These are phyloP conservation scores for Andricus curvator DNA, from an alignment of 2,888 invertebrate genomes.

Conservation along the genomic window DNA sequence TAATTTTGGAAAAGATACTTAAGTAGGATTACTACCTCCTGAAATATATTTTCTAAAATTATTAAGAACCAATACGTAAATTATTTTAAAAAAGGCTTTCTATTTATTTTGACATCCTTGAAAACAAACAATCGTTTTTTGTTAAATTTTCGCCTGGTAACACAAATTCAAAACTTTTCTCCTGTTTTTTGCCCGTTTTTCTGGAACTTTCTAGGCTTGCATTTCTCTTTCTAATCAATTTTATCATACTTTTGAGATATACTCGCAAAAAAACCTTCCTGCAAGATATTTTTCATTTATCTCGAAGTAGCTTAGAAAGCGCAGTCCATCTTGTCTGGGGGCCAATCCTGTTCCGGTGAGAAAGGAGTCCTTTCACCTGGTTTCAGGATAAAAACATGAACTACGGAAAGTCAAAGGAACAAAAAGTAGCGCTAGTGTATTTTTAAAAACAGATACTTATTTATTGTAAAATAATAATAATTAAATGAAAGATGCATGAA, in stretches of 20 bases:
- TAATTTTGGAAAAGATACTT: no score
- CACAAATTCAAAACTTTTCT: no score
- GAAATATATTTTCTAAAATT: no score
- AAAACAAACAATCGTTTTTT: no score
- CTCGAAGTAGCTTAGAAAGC: conserved; percentile 21
- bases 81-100: no score
- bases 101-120: no score
- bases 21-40: no score
- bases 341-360: conserved; percentile 30
- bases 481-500: no score
- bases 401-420: conserved; percentile 7
- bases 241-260: conserved; percentile 15
- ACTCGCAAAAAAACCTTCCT: not conserved
- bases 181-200: no score
- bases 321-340: conserved; percentile 33
- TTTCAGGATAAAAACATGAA: conserved; percentile 33
- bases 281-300: conserved; percentile 16
- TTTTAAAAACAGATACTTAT: not conserved
- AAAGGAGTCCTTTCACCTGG: conserved; percentile 37
- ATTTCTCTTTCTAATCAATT: not conserved
- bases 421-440: not conserved
- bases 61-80: no score
- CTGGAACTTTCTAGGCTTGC: no score
- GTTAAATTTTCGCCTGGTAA: no score
- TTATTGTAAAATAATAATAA: not conserved